Conservation (phyloP, 1,140 invertebrate species). For the Monomorium pharaonis region DNA sequence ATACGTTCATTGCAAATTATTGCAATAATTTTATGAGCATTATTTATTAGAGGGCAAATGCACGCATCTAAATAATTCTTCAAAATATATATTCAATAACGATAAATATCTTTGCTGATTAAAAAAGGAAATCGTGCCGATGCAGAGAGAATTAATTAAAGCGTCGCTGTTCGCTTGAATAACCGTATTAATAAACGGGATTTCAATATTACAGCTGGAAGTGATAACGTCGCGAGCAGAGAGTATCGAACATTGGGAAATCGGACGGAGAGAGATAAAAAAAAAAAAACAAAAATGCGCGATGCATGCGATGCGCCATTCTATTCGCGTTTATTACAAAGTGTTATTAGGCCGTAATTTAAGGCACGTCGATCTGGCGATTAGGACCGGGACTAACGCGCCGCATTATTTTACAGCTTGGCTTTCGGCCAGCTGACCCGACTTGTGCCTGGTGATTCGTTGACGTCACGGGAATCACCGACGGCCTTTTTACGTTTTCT, state of each 20-base stretch:
- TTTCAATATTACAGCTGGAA: not conserved
- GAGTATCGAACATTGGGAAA: not conserved
- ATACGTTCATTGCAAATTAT: not conserved
- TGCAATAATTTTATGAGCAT: not conserved
- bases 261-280: not conserved
- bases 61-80: not conserved
- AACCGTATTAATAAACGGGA: not conserved
- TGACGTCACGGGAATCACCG: slow-evolving; percentile 63
- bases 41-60: not conserved
- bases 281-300: too few species aligned
- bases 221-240: not conserved
- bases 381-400: slow-evolving; percentile 66
- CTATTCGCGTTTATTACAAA: slow-evolving; percentile 41
- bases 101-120: not conserved
- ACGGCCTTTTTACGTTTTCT: slow-evolving; percentile 35
- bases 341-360: slow-evolving; percentile 70
- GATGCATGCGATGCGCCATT: slow-evolving; percentile 15
- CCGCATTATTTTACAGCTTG: slow-evolving; percentile 72
- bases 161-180: not conserved
- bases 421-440: slow-evolving; percentile 62
- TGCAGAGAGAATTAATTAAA: not conserved
- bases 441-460: slow-evolving; percentile 53
- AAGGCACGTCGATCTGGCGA: slow-evolving; percentile 63
- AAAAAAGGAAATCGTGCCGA: not conserved
- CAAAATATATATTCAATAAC: not conserved